Base-by-base conservation (phyloP, 2,797 vertebrate species). In the Sparidentex hasta region DNA sequence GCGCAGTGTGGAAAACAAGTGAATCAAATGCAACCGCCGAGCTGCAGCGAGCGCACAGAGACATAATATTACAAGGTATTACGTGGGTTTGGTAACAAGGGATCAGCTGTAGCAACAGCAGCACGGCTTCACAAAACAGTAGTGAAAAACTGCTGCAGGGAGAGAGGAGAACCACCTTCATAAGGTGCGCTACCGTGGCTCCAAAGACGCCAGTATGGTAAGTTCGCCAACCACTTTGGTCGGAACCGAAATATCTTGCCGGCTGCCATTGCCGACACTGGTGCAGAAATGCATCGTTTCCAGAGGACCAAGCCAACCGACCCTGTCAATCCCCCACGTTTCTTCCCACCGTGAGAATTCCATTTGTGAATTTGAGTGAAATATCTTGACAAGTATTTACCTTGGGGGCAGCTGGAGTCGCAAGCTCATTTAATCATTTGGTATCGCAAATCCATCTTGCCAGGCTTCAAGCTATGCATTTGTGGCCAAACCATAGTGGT, bases 1-100 rank as follows among this genome's bases (percentile, higher is more conserved):
- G 41, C 0, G 16, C 54, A 5, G 54, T 61, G 85, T 88, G 89
- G 88, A 92, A 92, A 92, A 93, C 86, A 90, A 91, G 87, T 88
- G 90, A 91, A 90, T 88, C 78, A 72, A 91, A 87, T 74, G 84
- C 70, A 68, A 87, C 86, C 54, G 4, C 78, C 47, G 76, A 86
- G 87, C 84, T 72, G 74, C 79, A 85, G 80, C 50, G 27, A 70
- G 71, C 20, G 55, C 64, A 80, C 78, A 44, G 71, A 90, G 83
- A 87, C 86, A 72, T 81, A 80, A 89, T 79, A 80, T 88, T 81
- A 86, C 83, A 81, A 47, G 78, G 74, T 69, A 51, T 81, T 82
- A 86, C 71, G 58, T 80, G 64, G 81, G 76, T 83, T 74, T 62
- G 56, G 67, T 61, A 86, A 86, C 88, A 82, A 73, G 71, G 65